These are phyloP conservation scores for Ceraclea dissimilis DNA, from an alignment of 2,888 invertebrate genomes.

Conservation along the genomic window DNA sequence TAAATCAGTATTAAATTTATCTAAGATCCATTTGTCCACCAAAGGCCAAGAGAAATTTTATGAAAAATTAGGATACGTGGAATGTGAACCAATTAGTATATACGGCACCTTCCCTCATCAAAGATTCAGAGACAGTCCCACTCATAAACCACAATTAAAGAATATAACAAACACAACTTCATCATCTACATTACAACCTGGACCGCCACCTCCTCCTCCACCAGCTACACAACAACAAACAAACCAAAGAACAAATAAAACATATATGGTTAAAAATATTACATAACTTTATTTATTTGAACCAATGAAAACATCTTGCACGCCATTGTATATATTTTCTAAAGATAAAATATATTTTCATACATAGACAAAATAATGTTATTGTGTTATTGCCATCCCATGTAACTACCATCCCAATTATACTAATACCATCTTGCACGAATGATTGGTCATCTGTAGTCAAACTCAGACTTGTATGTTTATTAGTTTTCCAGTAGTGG, in stretches of 20 bases:
- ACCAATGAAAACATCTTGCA: slow-evolving; percentile 13
- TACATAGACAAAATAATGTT: too few species aligned
- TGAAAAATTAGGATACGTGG: slow-evolving; percentile 61
- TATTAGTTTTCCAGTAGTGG: too few species aligned
- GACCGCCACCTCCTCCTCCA: slow-evolving; percentile 38
- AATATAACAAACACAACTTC: background rate
- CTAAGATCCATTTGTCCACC: slow-evolving; percentile 60
- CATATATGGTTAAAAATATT: slow-evolving; percentile 31
- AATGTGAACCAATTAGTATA: slow-evolving; percentile 62
- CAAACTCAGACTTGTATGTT: too few species aligned
- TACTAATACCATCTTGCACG: too few species aligned
- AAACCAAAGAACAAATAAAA: slow-evolving; percentile 30
- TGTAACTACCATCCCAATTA: too few species aligned
- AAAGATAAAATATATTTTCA: too few species aligned
- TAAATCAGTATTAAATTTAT: slow-evolving; percentile 51
- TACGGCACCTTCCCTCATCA: slow-evolving; percentile 44
- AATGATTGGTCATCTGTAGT: too few species aligned
- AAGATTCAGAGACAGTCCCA: slow-evolving; percentile 12
- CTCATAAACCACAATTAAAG: background rate
- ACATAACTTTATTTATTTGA: slow-evolving; percentile 23
- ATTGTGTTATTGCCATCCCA: too few species aligned
- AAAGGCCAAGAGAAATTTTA: slow-evolving; percentile 72
- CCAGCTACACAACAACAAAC: slow-evolving; percentile 28
- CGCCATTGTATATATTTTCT: too few species aligned
- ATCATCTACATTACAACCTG: too few species aligned